phyloP scores from a whole-genome alignment of 2,797 vertebrate genomes.

The Squalus acanthias region DNA sequence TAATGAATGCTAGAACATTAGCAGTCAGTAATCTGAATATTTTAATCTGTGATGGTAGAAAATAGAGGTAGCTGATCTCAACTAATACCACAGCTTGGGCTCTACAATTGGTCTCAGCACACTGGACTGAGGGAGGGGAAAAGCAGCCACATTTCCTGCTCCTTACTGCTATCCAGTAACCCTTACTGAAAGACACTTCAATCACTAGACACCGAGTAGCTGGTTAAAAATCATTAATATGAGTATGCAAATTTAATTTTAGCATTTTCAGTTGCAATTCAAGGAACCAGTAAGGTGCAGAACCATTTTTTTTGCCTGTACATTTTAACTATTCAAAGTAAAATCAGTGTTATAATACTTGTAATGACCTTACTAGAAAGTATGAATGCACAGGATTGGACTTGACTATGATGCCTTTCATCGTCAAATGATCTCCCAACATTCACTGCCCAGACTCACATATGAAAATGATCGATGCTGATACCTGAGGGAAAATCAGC shows the following conservation, averaged over 20 bases:
- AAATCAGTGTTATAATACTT: neutral
- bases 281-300: neutral
- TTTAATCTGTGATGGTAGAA: neutral
- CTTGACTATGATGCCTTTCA: neutral
- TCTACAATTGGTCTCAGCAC: neutral
- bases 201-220: neutral
- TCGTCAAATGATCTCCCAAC: neutral
- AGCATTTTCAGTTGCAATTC: neutral
- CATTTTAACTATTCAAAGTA: neutral
- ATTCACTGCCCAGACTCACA: too few species aligned
- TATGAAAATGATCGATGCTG: neutral
- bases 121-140: neutral
- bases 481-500: neutral
- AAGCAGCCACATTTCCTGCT: neutral
- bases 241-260: neutral
- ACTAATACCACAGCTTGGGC: neutral
- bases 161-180: neutral
- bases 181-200: neutral
- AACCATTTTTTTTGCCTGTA: neutral
- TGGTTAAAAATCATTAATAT: neutral
- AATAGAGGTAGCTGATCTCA: neutral
- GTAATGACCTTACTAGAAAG: neutral
- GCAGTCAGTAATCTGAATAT: neutral
- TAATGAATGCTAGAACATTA: conserved; percentile 17
- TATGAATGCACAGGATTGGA: neutral